Base-by-base conservation (phyloP, 2,113 vertebrate species). In the Crotalus horridus region DNA sequence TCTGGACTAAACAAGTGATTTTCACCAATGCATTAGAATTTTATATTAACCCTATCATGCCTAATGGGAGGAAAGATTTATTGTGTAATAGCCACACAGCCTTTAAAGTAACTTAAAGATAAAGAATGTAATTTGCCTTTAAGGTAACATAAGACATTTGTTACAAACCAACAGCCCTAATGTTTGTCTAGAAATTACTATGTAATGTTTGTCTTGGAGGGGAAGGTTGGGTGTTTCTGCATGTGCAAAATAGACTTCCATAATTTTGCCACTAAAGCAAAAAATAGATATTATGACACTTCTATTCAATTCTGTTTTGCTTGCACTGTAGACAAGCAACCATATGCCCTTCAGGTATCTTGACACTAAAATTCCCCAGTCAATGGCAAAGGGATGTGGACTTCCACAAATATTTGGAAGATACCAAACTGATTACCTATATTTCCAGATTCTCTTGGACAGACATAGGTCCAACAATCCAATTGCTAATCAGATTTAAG, bases 1-100 rank as follows among this genome's bases (percentile, higher is more conserved):
- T 92, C 93, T 90, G 92, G 95, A 74, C 51, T 55, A 94, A 93
- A 94, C 91, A 94, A 59, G 90, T 93, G 55, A 89, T 89, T 93
- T 90, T 92, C 88, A 64, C 94, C 94, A 94, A 92, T 6, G 43
- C 48, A 88, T 55, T 0, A 3, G 92, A 85, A 90, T 81, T 89
- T 93, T 85, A 21, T 81, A 93, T 91, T 96, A 93, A 89, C 58
- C 0, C 24, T 81, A 61, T 20, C 43, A 2, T 55, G 51, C 6
- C 23, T 56, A 74, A 21, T 1, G 39, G 26, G 17, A 58, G 29
- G 88, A 20, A 29, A 7, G 39, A 8, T 89, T 81, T 26, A 21
- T 7, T 87, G 29, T n/a, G 20, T 43, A 55, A 39, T 85, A n/a
- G 89, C 91, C 86, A 59, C 1, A 87, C 7, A 54, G n/a, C 9